Evolutionary conservation across 2,113 vertebrate genomes (phyloP).

Genomic region (Cygnus atratus): DNA sequence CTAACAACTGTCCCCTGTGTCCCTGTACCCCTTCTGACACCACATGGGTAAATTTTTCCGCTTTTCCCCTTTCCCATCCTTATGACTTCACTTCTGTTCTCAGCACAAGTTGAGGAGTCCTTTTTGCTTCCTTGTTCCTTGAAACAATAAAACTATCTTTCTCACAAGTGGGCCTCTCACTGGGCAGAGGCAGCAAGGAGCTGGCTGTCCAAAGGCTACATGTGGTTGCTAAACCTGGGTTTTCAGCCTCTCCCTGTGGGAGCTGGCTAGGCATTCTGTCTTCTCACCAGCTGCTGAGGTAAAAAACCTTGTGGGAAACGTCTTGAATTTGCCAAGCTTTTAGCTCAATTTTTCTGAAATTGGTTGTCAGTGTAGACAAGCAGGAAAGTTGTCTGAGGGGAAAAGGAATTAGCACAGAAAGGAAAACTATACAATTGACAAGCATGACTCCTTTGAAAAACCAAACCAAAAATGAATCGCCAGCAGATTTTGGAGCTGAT

Average conservation of each 20-base stretch:
- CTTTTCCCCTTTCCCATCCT: neutral
- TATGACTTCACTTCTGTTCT: neutral
- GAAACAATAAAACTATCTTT: neutral
- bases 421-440: neutral
- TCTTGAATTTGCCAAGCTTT: neutral
- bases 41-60: fast-evolving
- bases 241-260: neutral
- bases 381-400: too few relatives aligned
- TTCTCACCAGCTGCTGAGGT: neutral
- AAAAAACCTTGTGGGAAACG: neutral
- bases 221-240: neutral
- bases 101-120: neutral
- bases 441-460: neutral
- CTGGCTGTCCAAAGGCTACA: too few relatives aligned
- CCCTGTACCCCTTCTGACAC: neutral
- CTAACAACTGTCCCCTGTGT: neutral
- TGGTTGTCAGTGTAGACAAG: neutral
- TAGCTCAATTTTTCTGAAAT: neutral
- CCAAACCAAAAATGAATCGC: neutral
- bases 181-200: neutral
- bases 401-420: neutral
- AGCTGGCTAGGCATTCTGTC: neutral
- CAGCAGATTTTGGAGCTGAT: neutral
- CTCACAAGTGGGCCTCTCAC: neutral
- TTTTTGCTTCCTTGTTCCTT: neutral